These are phyloP conservation scores for Fragum sueziense DNA, from an alignment of 2,888 invertebrate species.

Conservation along the genomic window DNA sequence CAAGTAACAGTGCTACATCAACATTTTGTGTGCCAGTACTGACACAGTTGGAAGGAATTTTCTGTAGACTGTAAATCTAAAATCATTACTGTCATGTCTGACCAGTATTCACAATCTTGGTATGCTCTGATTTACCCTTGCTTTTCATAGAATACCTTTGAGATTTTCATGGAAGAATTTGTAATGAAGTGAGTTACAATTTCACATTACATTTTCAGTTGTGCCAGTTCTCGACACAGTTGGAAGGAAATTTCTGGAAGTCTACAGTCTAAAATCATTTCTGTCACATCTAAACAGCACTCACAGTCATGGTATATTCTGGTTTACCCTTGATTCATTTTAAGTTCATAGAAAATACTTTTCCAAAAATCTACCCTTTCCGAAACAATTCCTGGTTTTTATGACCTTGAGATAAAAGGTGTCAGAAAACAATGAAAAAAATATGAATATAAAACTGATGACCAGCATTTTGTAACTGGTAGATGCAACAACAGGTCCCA, in stretches of 20 bases:
- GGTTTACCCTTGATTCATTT: neutral
- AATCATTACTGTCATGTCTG: constrained; percentile 2
- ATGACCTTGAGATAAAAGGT: neutral
- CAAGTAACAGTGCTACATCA: neutral
- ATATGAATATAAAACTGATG: neutral
- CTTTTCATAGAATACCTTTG: too few relatives aligned
- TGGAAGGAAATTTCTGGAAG: too few relatives aligned
- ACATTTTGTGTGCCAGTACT: neutral
- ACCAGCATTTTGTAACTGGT: neutral
- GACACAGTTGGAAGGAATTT: constrained; percentile 10
- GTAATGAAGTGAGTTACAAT: too few relatives aligned
- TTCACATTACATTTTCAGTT: too few relatives aligned
- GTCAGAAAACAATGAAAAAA: neutral
- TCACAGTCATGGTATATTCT: too few relatives aligned
- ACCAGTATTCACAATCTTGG: neutral
- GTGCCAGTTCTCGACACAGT: too few relatives aligned
- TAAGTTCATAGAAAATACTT: neutral
- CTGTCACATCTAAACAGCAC: too few relatives aligned
- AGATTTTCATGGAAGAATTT: too few relatives aligned
- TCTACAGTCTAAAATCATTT: too few relatives aligned
- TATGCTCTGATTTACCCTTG: too few relatives aligned
- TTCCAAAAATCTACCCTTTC: neutral
- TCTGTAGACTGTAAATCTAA: neutral
- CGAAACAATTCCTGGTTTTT: neutral
- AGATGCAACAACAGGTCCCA: too few relatives aligned